Evolutionary conservation across 2,797 vertebrate species (phyloP).

Genomic region (Florisuga fusca): DNA sequence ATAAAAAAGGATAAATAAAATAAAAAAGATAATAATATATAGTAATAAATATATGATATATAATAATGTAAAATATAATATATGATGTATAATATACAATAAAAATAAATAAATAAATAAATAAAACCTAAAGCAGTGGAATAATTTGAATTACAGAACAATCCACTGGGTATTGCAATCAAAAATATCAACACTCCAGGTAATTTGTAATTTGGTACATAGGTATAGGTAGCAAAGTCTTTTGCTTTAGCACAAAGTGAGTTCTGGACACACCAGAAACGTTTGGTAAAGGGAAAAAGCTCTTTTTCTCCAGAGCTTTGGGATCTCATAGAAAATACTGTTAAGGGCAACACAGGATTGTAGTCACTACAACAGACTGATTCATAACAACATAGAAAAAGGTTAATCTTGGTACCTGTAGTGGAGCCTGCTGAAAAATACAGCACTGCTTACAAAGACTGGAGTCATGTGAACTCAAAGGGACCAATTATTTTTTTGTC

Average conservation of each 20-base stretch:
- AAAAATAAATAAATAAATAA: too few species aligned
- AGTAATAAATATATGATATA: too few species aligned
- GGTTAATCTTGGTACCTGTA: background rate
- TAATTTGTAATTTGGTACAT: background rate
- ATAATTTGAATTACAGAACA: background rate
- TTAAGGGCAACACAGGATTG: accelerated
- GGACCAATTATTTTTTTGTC: background rate
- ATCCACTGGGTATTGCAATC: background rate
- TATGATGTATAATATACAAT: too few species aligned
- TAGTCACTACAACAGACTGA: background rate
- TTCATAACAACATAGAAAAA: background rate
- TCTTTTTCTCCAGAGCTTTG: background rate
- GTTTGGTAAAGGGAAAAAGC: background rate
- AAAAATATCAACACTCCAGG: background rate
- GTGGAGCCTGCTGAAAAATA: background rate
- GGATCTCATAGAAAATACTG: background rate
- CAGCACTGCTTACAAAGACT: background rate
- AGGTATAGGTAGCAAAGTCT: accelerated
- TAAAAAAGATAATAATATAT: too few species aligned
- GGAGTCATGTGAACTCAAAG: background rate
- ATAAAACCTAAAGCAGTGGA: background rate
- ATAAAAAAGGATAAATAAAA: too few species aligned
- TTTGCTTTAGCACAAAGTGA: background rate
- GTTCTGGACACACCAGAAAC: background rate
- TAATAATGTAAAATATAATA: too few species aligned